phyloP scores from a whole-genome alignment of 2,113 vertebrate species.

The Condylura cristata region DNA sequence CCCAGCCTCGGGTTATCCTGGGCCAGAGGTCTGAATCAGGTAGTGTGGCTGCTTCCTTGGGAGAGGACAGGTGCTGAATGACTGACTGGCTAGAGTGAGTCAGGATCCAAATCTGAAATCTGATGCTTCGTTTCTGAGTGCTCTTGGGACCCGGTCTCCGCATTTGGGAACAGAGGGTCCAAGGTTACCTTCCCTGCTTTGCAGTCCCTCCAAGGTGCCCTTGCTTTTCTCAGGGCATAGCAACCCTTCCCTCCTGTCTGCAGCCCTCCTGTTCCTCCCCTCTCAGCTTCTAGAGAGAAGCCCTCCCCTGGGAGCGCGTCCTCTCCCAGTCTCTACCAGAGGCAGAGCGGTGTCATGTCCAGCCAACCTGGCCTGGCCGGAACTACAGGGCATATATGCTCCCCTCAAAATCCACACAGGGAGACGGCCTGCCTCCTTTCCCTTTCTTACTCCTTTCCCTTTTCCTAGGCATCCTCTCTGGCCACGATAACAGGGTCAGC shows the following conservation, averaged over 20 bases:
- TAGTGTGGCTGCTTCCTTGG: background rate
- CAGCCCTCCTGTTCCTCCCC: no score
- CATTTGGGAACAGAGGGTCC: background rate
- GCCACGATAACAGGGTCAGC: constrained; percentile 98
- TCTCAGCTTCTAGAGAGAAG: background rate
- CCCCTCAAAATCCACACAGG: background rate
- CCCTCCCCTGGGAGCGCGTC: background rate
- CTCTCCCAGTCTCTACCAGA: background rate
- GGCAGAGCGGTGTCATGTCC: background rate
- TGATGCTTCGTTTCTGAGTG: background rate
- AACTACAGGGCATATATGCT: no score
- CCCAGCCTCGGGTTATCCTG: background rate
- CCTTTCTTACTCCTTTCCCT: background rate
- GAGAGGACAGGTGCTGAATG: background rate
- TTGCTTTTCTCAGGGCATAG: background rate
- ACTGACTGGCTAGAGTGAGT: background rate
- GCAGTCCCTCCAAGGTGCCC: background rate
- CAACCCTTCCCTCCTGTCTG: background rate
- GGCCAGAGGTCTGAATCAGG: background rate
- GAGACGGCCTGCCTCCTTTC: background rate
- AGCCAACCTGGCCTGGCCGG: no score
- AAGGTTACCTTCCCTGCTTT: background rate
- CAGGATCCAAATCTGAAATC: background rate
- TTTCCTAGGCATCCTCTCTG: constrained; percentile 92
- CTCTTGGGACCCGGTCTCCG: background rate